Evolutionary conservation across 2,797 vertebrate genomes (phyloP), one percentile per base, ranked within the genome.

Genomic region (Micrastur ruficollis): DNA sequence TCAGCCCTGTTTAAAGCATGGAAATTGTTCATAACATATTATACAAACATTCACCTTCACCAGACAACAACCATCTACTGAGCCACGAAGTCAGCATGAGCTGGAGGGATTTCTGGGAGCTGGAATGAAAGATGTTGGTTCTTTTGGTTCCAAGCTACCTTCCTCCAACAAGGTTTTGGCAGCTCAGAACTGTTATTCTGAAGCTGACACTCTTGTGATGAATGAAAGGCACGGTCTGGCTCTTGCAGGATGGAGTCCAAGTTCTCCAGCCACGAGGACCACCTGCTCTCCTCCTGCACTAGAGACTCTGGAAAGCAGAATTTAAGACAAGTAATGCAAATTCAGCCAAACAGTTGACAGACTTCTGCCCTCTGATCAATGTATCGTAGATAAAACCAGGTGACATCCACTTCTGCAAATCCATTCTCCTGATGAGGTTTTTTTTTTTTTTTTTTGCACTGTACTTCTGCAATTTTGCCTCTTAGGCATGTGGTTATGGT

Each of bases 81-180:
- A 94, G 81, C 80, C 92, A 91, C 4, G 2, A 91, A 95, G 58
- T 31, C 94, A 95, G 40, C 31, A 0, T 44, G 95, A 95, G 49
- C 53, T 91, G 58, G 84, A 95, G 5, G 22, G 70, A 49, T 75
- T 93, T 95, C 83, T 86, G 66, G 52, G 78, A 87, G 74, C 59
- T 87, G 34, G 23, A 92, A 95, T 11, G 38, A 86, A 63, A 44
- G 58, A 53, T 52, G 13, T 22, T 61, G 53, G 31, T 40, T 93
- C 78, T 85, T 73, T 89, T 86, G 38, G 68, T 91, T 94, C 70
- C 87, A 95, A 81, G 82, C 66, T 66, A 31, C 89, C 58, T 90
- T 79, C 42, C 63, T 96, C 84, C 87, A 95, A 65, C 40, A 85
- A 89, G 92, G 86, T 76, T 95, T 93, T 96, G 94, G 91, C 92